Percentiles rank a stretch among this genome's conserved stretches.
Evolutionary conservation across 1,140 invertebrate genomes (phyloP).

Genomic region (Periplaneta americana): DNA sequence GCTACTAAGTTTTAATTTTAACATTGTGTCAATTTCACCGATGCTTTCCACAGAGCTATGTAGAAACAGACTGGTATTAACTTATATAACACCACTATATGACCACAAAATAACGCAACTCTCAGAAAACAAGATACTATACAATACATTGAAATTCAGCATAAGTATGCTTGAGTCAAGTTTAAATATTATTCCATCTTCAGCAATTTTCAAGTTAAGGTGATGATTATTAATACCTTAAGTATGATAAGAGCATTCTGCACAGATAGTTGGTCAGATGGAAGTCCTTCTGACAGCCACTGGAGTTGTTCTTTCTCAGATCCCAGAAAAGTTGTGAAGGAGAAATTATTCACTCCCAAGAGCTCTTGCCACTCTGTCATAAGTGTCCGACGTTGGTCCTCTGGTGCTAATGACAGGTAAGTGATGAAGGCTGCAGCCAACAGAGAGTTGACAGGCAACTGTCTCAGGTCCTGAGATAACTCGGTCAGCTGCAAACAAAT

Average conservation of each 20-base stretch:
- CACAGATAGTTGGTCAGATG: conserved; percentile 69
- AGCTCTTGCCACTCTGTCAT: conserved; percentile 53
- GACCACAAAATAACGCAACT: too few relatives aligned
- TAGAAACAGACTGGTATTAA: too few relatives aligned
- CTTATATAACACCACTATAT: too few relatives aligned
- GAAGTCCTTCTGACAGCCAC: conserved; percentile 83
- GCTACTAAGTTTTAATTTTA: too few relatives aligned
- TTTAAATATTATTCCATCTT: too few relatives aligned
- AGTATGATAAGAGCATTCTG: conserved; percentile 80
- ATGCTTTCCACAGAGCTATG: too few relatives aligned
- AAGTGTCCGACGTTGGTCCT: conserved; percentile 55
- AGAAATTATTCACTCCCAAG: conserved; percentile 47
- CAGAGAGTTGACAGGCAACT: conserved; percentile 58
- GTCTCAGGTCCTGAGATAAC: conserved; percentile 38
- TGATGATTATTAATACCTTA: conserved; percentile 45
- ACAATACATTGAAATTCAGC: too few relatives aligned
- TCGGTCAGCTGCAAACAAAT: neutral
- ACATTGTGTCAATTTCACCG: too few relatives aligned
- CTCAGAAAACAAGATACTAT: too few relatives aligned
- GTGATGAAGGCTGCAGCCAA: conserved; percentile 72
- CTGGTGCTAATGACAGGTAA: conserved; percentile 62
- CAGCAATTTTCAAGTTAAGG: too few relatives aligned
- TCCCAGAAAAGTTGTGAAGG: conserved; percentile 63
- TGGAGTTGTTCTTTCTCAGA: conserved; percentile 64
- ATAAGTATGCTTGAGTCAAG: too few relatives aligned